Percentiles rank a stretch among this genome's conserved stretches.
Evolutionary conservation across 2,113 vertebrate species (phyloP).

Genomic region (Addax nasomaculatus): DNA sequence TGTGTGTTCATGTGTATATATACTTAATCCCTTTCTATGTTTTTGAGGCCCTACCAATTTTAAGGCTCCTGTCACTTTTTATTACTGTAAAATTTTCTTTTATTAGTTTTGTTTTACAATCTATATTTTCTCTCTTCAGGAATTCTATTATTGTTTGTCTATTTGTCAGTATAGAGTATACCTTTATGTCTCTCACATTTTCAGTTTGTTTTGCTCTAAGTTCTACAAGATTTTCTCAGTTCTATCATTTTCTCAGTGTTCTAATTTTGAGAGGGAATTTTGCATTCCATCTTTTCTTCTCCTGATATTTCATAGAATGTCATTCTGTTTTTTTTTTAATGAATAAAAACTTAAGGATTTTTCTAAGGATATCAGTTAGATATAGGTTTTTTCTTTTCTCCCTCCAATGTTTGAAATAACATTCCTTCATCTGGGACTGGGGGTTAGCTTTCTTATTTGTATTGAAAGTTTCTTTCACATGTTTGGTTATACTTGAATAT

Average conservation of each 20-base stretch:
- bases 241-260: background rate
- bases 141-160: background rate
- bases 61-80: background rate
- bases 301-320: background rate
- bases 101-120: background rate
- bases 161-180: background rate
- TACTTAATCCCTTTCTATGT: background rate
- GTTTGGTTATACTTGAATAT: background rate
- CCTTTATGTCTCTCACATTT: background rate
- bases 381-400: background rate
- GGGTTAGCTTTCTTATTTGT: background rate
- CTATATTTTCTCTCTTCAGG: background rate
- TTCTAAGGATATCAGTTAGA: background rate
- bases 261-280: background rate
- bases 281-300: background rate
- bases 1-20: rapidly evolving
- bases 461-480: background rate
- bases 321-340: background rate
- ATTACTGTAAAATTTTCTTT: background rate
- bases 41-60: background rate
- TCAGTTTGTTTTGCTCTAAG: background rate
- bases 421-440: background rate
- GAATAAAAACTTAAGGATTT: background rate
- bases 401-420: background rate
- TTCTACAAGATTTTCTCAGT: background rate